These are phyloP conservation scores for Ctena decussata DNA, from an alignment of 2,888 invertebrate genomes.

Conservation along the genomic window DNA sequence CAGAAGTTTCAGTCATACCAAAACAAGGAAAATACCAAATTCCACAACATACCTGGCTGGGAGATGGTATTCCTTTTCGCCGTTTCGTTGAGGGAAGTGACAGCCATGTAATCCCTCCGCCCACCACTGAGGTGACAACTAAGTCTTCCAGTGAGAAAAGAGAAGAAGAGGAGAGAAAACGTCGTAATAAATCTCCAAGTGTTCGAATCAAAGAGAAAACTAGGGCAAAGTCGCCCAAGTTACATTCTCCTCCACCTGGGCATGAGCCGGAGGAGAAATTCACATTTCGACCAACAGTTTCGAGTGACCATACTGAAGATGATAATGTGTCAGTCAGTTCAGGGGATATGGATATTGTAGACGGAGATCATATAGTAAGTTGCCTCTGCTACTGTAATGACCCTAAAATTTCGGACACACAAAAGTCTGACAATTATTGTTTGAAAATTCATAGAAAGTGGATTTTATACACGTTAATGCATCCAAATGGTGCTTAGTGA, in stretches of 20 bases:
- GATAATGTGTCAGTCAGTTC: constrained; percentile 62
- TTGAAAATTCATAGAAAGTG: too few species aligned
- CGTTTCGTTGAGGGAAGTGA: constrained; percentile 82
- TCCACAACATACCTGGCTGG: constrained; percentile 39
- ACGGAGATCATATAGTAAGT: constrained; percentile 38
- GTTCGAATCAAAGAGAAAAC: constrained; percentile 83
- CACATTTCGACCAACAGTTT: constrained; percentile 28
- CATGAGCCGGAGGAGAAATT: constrained; percentile 60
- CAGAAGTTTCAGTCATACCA: constrained; percentile 27
- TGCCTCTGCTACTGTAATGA: too few species aligned
- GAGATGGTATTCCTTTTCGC: constrained; percentile 62
- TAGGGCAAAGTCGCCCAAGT: constrained; percentile 80
- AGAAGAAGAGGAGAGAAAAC: constrained; percentile 78
- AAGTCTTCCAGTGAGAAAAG: constrained; percentile 68
- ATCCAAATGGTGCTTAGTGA: too few species aligned
- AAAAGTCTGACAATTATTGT: too few species aligned
- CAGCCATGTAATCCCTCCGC: constrained; percentile 55
- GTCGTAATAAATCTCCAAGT: constrained; percentile 83
- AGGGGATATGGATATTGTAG: constrained; percentile 56
- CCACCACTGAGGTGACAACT: constrained; percentile 41
- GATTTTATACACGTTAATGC: too few species aligned
- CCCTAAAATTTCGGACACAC: too few species aligned
- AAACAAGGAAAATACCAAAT: constrained; percentile 49
- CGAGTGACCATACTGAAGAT: constrained; percentile 32
- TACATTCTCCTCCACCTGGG: constrained; percentile 81